Percentiles rank a stretch among this genome's conserved stretches.
phyloP scores from a whole-genome alignment of 2,797 vertebrate species.

The Chromis chromis region DNA sequence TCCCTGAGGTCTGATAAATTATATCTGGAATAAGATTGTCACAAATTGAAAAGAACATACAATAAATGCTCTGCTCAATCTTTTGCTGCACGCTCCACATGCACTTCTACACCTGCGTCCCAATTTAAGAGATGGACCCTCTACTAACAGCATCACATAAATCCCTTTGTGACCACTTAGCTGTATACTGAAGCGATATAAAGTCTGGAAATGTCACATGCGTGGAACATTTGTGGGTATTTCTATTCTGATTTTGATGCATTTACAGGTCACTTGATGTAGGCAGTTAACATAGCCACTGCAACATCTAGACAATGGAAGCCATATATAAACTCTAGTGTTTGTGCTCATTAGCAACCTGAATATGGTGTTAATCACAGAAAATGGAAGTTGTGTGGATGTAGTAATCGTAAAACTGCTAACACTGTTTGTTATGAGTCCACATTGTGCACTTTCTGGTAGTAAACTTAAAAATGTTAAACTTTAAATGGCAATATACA shows the following conservation, averaged over 20 bases:
- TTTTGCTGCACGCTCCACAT: neutral
- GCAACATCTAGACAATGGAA: neutral
- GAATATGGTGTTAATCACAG: neutral
- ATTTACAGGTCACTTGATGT: neutral
- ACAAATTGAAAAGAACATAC: neutral
- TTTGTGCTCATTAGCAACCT: neutral
- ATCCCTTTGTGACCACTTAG: neutral
- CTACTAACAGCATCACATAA: neutral
- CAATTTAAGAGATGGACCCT: neutral
- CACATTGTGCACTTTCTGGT: neutral
- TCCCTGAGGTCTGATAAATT: neutral
- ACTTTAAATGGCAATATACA: neutral
- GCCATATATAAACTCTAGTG: neutral
- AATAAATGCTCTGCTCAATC: constrained; percentile 1
- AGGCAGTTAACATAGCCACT: too few relatives aligned
- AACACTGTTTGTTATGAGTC: neutral
- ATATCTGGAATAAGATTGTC: neutral
- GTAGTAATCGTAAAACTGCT: neutral
- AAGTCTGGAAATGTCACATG: neutral
- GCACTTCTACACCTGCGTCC: neutral
- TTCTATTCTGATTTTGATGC: neutral
- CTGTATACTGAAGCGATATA: neutral
- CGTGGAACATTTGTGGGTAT: neutral
- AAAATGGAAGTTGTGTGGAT: neutral
- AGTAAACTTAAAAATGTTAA: neutral